These are phyloP conservation scores for Ceyx melanurus DNA, from an alignment of 2,113 vertebrate species.

Conservation along the genomic window DNA sequence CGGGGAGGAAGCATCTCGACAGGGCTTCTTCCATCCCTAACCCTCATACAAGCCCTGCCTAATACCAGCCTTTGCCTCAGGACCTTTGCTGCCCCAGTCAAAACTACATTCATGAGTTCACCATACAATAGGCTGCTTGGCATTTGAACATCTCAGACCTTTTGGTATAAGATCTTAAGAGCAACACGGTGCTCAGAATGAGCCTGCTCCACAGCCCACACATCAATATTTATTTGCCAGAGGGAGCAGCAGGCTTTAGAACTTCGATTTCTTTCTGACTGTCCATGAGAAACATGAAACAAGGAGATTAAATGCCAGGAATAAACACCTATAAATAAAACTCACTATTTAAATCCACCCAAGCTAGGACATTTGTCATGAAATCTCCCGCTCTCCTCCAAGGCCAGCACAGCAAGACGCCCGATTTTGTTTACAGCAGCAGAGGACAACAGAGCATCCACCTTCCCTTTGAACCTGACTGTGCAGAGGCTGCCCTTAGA, in stretches of 20 bases:
- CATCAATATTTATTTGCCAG: neutral
- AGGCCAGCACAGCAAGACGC: neutral
- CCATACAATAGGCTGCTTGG: neutral
- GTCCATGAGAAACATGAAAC: neutral
- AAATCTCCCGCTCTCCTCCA: neutral
- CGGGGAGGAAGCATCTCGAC: neutral
- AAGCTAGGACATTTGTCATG: neutral
- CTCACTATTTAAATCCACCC: conserved; percentile 10
- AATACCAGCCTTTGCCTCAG: neutral
- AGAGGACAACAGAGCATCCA: neutral
- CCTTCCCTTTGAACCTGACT: neutral
- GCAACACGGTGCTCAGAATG: neutral
- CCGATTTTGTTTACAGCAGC: conserved; percentile 26
- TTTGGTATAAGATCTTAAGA: neutral
- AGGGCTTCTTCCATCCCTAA: neutral
- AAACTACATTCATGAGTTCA: neutral
- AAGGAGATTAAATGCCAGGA: conserved; percentile 18
- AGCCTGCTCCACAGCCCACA: neutral
- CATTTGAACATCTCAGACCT: neutral
- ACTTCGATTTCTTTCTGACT: conserved; percentile 6
- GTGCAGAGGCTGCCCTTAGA: neutral
- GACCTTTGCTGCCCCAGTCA: neutral
- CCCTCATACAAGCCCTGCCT: fast-evolving
- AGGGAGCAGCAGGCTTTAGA: conserved; percentile 27
- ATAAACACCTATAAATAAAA: conserved; percentile 43